Conservation (phyloP, 2,888 invertebrate genomes). For the Galerucella pusilla region DNA sequence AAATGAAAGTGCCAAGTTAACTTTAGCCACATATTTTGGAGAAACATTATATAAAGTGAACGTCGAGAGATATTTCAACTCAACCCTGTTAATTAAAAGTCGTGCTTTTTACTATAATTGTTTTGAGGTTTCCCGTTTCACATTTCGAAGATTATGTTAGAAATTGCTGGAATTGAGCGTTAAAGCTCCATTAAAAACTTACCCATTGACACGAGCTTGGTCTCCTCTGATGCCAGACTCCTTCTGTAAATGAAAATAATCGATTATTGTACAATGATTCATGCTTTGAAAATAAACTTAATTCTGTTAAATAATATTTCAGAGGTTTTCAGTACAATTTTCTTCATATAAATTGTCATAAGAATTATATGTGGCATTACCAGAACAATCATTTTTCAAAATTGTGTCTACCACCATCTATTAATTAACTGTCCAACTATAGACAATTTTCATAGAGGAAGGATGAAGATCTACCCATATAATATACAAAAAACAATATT, state of each 20-base stretch:
- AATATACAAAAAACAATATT: too few relatives aligned
- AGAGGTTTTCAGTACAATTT: not conserved
- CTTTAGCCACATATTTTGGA: not conserved
- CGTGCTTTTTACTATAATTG: not conserved
- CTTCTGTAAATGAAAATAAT: slow-evolving; percentile 29
- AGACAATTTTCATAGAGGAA: too few relatives aligned
- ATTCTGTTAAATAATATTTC: not conserved
- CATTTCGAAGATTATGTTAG: not conserved
- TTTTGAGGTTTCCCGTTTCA: not conserved
- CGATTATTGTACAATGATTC: not conserved
- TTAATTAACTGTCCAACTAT: too few relatives aligned
- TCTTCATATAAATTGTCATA: not conserved
- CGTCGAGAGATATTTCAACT: not conserved
- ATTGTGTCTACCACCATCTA: not conserved
- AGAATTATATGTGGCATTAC: not conserved
- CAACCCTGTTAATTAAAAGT: not conserved
- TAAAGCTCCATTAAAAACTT: slow-evolving; percentile 7
- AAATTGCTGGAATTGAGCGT: not conserved
- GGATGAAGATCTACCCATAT: too few relatives aligned
- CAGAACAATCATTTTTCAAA: not conserved
- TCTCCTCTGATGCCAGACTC: slow-evolving; percentile 34
- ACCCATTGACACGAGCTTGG: slow-evolving; percentile 35
- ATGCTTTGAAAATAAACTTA: not conserved
- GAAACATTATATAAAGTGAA: not conserved
- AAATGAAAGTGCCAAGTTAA: not conserved